A percentile compares a stretch with the other conserved stretches of the same genome.
Conservation (phyloP, 2,888 invertebrate genomes). For the Sipha maydis region DNA sequence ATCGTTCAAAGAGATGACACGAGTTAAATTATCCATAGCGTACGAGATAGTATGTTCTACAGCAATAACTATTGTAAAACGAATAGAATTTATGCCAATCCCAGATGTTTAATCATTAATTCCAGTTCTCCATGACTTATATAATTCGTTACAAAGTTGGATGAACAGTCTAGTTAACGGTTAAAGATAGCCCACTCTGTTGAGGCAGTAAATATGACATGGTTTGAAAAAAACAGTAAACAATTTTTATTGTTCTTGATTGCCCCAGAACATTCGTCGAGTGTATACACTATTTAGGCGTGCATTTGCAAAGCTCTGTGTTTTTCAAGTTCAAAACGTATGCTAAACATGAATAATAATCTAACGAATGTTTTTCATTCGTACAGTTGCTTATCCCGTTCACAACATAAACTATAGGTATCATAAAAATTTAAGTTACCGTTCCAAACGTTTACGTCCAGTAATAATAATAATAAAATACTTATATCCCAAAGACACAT, state of each 20-base stretch:
- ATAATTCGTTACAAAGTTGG: not conserved
- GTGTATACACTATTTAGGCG: too few species aligned
- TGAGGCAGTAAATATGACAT: not conserved
- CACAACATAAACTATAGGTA: too few species aligned
- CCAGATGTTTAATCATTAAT: slow-evolving; percentile 9
- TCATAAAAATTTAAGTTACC: too few species aligned
- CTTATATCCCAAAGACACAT: too few species aligned
- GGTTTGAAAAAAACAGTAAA: not conserved
- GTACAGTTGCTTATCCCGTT: not conserved
- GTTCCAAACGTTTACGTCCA: too few species aligned
- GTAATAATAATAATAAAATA: too few species aligned
- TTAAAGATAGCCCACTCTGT: too few species aligned
- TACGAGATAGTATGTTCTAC: not conserved
- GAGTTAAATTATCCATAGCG: not conserved
- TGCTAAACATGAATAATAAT: not conserved
- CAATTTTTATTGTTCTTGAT: not conserved
- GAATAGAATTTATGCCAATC: slow-evolving; percentile 25
- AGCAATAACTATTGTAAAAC: not conserved
- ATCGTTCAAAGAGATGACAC: slow-evolving; percentile 39
- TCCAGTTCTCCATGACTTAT: slow-evolving; percentile 48
- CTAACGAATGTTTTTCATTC: not conserved
- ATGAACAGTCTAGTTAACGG: not conserved
- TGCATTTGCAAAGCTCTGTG: too few species aligned
- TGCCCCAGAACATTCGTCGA: not conserved
- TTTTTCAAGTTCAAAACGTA: not conserved